Evolutionary conservation across 2,113 vertebrate species (phyloP), one percentile per base, ranked within the genome.

Genomic region (Heloderma charlesbogerti): DNA sequence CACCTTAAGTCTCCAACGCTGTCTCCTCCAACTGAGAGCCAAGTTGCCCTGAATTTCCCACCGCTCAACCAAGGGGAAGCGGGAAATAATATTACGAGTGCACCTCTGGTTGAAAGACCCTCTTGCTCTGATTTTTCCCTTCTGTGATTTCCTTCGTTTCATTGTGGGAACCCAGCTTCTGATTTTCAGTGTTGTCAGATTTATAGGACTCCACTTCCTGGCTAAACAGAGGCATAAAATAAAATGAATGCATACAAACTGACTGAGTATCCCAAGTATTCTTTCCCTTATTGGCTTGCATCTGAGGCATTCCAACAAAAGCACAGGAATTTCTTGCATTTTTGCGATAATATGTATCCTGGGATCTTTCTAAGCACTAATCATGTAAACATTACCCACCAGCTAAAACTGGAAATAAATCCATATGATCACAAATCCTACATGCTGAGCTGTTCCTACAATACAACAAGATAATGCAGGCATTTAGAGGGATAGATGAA

Each of bases 91-190:
- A 79, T 79, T 86, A 31, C 48, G 75, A 95, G 93, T 93, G 89
- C 88, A 94, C 92, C 94, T 95, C 91, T 93, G 94, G 83, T 37
- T 92, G 94, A 54, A 0, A 0, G 91, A 90, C 91, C 91, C 82
- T 0, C 86, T 89, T 80, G 90, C 91, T 92, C 84, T 94, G 82
- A 89, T 92, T 94, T 92, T 89, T 86, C 79, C 25, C 20, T 88
- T 90, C 45, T 88, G 91, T 91, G 60, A 96, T 96, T 95, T 94
- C 95, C 95, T 95, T 18, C 0, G 63, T 93, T 92, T 94, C 57
- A 0, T 81, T 31, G 90, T 86, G 88, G 82, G 93, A 91, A 89
- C 51, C 74, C 88, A 78, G 54, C 40, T 80, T 34, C 89, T 88
- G 31, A 87, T 92, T 92, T 86, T 60, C 2, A 10, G 83, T 31